These are phyloP conservation scores for Alethe diademata DNA, from an alignment of 2,113 vertebrate species.

Conservation along the genomic window DNA sequence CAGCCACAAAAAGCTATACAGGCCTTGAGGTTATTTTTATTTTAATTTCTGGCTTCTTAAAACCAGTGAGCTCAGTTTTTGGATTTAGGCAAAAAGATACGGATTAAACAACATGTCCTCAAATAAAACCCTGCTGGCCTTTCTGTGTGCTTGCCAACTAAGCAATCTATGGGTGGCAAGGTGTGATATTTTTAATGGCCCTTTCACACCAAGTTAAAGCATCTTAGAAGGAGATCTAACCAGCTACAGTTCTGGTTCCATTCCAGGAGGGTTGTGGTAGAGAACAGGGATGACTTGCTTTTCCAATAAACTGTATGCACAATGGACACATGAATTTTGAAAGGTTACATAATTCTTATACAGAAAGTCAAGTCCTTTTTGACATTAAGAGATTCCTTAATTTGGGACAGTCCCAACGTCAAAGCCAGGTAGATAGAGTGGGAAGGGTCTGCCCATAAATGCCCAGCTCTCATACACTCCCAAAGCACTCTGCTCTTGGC, in stretches of 20 bases:
- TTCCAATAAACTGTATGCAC: not conserved
- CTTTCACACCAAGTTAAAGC: not conserved
- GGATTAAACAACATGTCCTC: not conserved
- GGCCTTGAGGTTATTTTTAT: not conserved
- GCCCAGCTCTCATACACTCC: not conserved
- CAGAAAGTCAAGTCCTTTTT: not conserved
- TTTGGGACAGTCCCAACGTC: not conserved
- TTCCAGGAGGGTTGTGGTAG: not conserved
- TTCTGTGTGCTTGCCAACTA: not conserved
- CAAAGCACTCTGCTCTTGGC: conserved; percentile 2
- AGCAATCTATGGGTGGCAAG: not conserved
- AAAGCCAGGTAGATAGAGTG: not conserved
- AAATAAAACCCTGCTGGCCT: not conserved
- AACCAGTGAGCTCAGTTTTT: not conserved
- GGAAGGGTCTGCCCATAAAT: not conserved
- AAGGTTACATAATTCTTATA: not conserved
- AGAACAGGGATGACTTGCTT: not conserved
- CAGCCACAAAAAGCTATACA: not conserved
- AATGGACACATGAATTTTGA: not conserved
- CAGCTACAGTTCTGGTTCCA: not conserved
- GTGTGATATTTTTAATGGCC: not conserved
- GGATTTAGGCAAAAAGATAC: not conserved
- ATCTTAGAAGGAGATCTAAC: not conserved
- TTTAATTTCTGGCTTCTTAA: not conserved
- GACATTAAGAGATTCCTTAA: not conserved